Conservation (phyloP, 2,797 vertebrate genomes). For the Percopsis omiscomaycus region DNA sequence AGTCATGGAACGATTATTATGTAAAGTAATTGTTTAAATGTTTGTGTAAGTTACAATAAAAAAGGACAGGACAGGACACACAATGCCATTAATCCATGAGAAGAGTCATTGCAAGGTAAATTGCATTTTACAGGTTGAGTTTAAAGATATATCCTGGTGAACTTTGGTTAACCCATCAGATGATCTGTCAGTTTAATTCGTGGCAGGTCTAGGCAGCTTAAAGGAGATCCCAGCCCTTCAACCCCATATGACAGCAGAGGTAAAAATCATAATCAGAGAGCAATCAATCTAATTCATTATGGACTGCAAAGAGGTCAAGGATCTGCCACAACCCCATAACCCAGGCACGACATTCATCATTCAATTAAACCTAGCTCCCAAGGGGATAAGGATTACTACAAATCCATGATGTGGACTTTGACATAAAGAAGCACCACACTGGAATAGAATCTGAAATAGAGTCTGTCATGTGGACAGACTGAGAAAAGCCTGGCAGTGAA, state of each 20-base stretch:
- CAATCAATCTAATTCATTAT: conserved; percentile 44
- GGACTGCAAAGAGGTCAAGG: conserved; percentile 30
- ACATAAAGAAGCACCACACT: not conserved
- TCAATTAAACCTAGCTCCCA: conserved; percentile 39
- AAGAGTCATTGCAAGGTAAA: not conserved
- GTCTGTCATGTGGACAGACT: conserved; percentile 49
- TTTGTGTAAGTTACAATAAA: not conserved
- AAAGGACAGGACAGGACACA: not conserved
- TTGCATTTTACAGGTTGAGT: conserved; percentile 20
- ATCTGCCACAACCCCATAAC: conserved; percentile 40
- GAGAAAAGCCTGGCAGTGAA: conserved; percentile 34
- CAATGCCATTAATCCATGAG: not conserved
- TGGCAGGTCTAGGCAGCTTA: conserved; percentile 32
- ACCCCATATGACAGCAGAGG: conserved; percentile 10
- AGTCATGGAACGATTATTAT: too few species aligned
- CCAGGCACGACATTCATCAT: conserved; percentile 44
- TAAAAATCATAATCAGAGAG: conserved; percentile 10
- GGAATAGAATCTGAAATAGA: not conserved
- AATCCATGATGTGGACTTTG: conserved; percentile 24
- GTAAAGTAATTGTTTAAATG: too few species aligned
- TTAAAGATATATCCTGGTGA: conserved; percentile 1
- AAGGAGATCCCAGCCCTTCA: conserved; percentile 41
- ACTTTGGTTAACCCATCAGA: conserved; percentile 11
- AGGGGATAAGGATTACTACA: conserved; percentile 31
- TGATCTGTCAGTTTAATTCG: not conserved